Evolutionary conservation across 2,113 vertebrate species (phyloP).

Genomic region (Hylia prasina): DNA sequence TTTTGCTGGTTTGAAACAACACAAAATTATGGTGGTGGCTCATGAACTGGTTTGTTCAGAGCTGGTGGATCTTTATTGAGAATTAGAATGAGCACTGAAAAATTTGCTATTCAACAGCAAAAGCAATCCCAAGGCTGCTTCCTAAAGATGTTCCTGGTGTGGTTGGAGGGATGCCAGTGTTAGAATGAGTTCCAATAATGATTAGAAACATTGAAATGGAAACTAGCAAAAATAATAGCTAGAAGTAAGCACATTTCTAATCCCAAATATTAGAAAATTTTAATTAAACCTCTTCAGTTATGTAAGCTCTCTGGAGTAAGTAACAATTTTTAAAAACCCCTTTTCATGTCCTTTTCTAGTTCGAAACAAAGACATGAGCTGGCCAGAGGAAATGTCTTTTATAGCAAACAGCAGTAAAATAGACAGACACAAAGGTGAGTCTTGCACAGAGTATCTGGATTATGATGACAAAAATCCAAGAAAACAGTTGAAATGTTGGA

Average conservation of each 20-base stretch:
- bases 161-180: not conserved
- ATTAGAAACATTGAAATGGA: not conserved
- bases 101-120: not conserved
- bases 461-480: not conserved
- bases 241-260: not conserved
- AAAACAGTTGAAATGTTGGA: not conserved
- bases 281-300: not conserved
- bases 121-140: not conserved
- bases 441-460: not conserved
- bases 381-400: constrained; percentile 99
- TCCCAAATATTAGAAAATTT: not conserved
- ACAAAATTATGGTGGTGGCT: not conserved
- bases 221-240: not conserved
- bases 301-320: not conserved
- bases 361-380: constrained; percentile 99
- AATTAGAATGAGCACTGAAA: not conserved
- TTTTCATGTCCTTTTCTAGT: constrained; percentile 74
- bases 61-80: not conserved
- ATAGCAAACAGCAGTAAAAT: constrained; percentile 99
- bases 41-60: not conserved
- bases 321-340: not conserved
- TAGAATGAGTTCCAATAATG: not conserved
- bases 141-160: not conserved
- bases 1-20: not conserved
- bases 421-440: constrained; percentile 95